Base-by-base conservation (phyloP, 2,797 vertebrate species). In the Decapterus maruadsi region DNA sequence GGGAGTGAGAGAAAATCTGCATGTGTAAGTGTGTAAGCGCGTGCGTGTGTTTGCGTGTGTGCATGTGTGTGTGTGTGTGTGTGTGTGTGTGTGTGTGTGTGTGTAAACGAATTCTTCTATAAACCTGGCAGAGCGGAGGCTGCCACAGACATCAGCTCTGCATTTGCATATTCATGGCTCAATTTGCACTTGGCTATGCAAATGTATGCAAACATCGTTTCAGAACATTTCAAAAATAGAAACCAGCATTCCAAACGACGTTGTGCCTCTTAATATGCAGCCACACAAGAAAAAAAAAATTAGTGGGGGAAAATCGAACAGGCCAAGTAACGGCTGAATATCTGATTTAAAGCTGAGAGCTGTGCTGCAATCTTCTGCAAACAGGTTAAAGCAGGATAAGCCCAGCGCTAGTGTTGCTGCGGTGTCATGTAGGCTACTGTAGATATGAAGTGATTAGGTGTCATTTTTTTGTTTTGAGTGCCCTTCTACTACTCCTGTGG, bases 121-220 rank as follows among this genome's bases (percentile, higher is more conserved):
- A 93, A 94, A 94, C 93, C 94, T 95, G 94, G 93, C 94, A 94
- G 93, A 94, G 94, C 90, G 85, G 91, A 93, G 92, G 93, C 95
- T 95, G 95, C 95, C 94, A 94, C 94, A 95, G 94, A 95, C 95
- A 95, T 95, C 94, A 95, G 92, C 93, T 80, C 89, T 2, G 68
- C 89, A 95, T 95, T 95, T 95, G 95, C 95, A 95, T 95, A 95
- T 95, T 95, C 95, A 95, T 94, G 94, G 93, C 93, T 95, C 94
- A 95, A 95, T 95, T 95, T 95, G 94, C 95, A 95, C 95, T 95
- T 94, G 95, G 93, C 94, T 95, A 95, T 95, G 95, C 95, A 95
- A 95, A 95, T 95, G 94, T 95, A 95, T 95, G 94, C 95, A 95
- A 95, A 95, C 94, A 95, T 95, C 91, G 86, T 95, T 95, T 95